Evolutionary conservation across 2,113 vertebrate genomes (phyloP).

Genomic region (Potamarius usumacintae): DNA sequence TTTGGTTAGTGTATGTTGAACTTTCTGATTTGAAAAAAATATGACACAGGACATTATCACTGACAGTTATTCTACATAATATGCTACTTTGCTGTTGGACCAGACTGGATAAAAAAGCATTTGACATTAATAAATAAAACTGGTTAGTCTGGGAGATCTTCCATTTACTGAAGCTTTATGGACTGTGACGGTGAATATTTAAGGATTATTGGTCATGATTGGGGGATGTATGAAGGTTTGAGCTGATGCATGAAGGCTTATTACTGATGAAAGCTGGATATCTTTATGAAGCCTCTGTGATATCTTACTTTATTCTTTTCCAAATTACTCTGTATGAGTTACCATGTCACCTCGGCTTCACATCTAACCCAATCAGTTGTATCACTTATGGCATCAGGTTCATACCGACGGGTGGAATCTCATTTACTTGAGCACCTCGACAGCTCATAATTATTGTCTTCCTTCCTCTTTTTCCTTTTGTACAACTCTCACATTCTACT

Average conservation of each 20-base stretch:
- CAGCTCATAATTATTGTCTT: slow-evolving; percentile 69
- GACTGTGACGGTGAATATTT: slow-evolving; percentile 53
- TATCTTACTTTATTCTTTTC: slow-evolving; percentile 51
- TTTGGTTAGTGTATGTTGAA: slow-evolving; percentile 17
- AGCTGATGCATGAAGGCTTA: slow-evolving; percentile 39
- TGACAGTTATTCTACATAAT: slow-evolving; percentile 15
- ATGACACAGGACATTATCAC: slow-evolving; percentile 9
- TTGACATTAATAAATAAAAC: slow-evolving; percentile 47
- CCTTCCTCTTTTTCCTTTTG: slow-evolving; percentile 60
- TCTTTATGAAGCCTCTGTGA: slow-evolving; percentile 52
- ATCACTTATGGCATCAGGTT: slow-evolving; percentile 66
- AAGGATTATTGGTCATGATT: slow-evolving; percentile 47
- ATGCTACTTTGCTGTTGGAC: slow-evolving; percentile 19
- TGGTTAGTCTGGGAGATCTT: slow-evolving; percentile 35
- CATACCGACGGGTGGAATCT: slow-evolving; percentile 60
- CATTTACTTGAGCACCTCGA: slow-evolving; percentile 60
- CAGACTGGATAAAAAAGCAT: slow-evolving; percentile 35
- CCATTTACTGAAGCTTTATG: slow-evolving; percentile 49
- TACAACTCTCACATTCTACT: slow-evolving; percentile 64
- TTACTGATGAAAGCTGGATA: slow-evolving; percentile 50
- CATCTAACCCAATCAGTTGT: slow-evolving; percentile 56
- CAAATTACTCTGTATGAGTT: slow-evolving; percentile 43
- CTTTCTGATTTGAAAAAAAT: slow-evolving; percentile 27
- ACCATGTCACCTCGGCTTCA: slow-evolving; percentile 60
- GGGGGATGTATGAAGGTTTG: slow-evolving; percentile 38